A percentile compares a stretch with the other conserved stretches of the same genome.
Conservation (phyloP, 2,888 invertebrate genomes). For the Toxonevra muliebris region DNA sequence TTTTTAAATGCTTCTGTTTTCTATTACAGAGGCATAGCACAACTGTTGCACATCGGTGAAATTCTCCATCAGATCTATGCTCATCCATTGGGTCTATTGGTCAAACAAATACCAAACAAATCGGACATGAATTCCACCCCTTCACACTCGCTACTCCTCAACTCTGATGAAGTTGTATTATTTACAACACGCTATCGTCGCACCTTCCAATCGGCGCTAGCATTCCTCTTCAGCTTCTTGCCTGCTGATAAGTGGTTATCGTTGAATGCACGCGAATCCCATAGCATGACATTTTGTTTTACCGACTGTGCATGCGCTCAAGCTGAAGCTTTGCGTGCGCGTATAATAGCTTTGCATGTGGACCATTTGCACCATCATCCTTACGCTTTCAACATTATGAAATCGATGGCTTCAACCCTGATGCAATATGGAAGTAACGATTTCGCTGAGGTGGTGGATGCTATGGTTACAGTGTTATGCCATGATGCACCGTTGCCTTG, state of each 20-base stretch:
- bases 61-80: constrained; percentile 71
- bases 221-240: constrained; percentile 78
- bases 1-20: not conserved
- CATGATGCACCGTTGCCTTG: constrained; percentile 86
- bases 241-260: constrained; percentile 74
- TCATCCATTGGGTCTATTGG: constrained; percentile 60
- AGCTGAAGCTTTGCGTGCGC: constrained; percentile 68
- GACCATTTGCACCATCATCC: constrained; percentile 78
- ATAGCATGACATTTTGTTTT: constrained; percentile 86
- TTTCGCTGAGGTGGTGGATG: constrained; percentile 76
- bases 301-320: constrained; percentile 80
- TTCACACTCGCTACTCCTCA: constrained; percentile 59
- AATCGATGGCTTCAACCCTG: constrained; percentile 71
- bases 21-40: constrained; percentile 75
- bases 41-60: constrained; percentile 82
- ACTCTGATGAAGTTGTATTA: constrained; percentile 72
- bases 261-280: constrained; percentile 77
- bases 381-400: constrained; percentile 75
- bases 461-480: constrained; percentile 81
- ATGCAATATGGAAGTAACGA: constrained; percentile 71
- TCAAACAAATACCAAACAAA: constrained; percentile 48
- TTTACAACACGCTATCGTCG: constrained; percentile 87
- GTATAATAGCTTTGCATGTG: constrained; percentile 67
- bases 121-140: constrained; percentile 48
- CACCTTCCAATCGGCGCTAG: constrained; percentile 90